Conservation (phyloP, 2,113 vertebrate species). For the Candoia aspera region DNA sequence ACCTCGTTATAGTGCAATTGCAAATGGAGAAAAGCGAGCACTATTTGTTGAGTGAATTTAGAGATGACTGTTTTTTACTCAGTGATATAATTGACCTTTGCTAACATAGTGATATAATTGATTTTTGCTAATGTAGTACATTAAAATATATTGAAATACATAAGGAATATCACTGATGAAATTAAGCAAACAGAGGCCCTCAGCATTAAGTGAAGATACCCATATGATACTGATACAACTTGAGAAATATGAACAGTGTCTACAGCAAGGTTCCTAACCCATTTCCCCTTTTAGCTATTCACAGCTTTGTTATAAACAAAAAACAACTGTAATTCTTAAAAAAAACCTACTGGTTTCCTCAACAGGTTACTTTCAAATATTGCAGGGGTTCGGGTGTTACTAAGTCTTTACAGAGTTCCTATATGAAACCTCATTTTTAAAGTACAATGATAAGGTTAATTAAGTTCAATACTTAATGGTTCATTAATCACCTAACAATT, state of each 20-base stretch:
- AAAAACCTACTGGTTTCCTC: neutral
- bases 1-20: neutral
- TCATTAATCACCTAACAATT: neutral
- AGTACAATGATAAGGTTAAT: neutral
- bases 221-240: neutral
- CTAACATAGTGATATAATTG: neutral
- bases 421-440: neutral
- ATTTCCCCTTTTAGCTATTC: neutral
- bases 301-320: neutral
- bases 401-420: neutral
- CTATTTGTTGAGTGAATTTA: neutral
- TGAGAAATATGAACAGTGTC: neutral
- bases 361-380: constrained; percentile 1
- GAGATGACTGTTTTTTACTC: neutral
- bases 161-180: neutral
- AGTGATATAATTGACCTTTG: neutral
- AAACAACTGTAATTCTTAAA: neutral
- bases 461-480: neutral
- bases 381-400: neutral
- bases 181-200: neutral
- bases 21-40: neutral
- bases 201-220: constrained; percentile 3
- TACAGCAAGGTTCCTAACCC: neutral
- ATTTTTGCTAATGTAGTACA: neutral
- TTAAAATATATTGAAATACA: constrained; percentile 3